Percentiles rank a stretch among this genome's conserved stretches.
Evolutionary conservation across 2,113 vertebrate species (phyloP).

Genomic region (Aphyosemion australe): DNA sequence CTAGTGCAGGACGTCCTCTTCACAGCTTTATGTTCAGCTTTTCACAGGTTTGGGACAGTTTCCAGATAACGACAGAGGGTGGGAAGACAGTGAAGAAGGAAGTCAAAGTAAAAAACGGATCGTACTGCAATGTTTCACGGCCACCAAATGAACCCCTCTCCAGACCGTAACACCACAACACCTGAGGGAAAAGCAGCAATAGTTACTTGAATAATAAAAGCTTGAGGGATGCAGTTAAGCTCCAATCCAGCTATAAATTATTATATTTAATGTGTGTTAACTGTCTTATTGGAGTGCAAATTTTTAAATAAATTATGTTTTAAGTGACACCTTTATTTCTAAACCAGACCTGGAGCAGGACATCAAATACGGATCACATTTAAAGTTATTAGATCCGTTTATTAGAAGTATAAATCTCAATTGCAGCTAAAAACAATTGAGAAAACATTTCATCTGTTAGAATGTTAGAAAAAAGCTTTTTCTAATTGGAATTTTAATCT

Average conservation of each 20-base stretch:
- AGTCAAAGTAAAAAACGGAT: conserved; percentile 18
- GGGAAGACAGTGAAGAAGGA: conserved; percentile 35
- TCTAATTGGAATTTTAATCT: too few relatives aligned
- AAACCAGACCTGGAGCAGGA: conserved; percentile 26
- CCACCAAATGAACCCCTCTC: conserved; percentile 45
- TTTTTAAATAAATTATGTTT: conserved; percentile 30
- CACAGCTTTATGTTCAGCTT: conserved; percentile 56
- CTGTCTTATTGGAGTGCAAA: conserved; percentile 26
- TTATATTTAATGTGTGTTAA: conserved; percentile 26
- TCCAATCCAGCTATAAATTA: conserved; percentile 23
- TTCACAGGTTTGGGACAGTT: conserved; percentile 54
- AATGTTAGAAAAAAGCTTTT: too few relatives aligned
- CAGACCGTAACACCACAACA: conserved; percentile 43
- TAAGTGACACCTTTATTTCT: conserved; percentile 40
- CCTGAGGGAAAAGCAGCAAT: conserved; percentile 34
- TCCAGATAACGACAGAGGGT: conserved; percentile 58
- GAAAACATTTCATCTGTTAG: too few relatives aligned
- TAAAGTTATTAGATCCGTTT: conserved; percentile 36
- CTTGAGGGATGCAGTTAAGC: conserved; percentile 43
- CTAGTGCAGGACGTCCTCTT: conserved; percentile 50
- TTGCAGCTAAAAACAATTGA: conserved; percentile 5
- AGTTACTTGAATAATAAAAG: conserved; percentile 15
- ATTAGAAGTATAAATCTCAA: conserved; percentile 20
- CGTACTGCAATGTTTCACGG: conserved; percentile 48
- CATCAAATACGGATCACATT: conserved; percentile 48